Evolutionary conservation across 2,797 vertebrate genomes (phyloP).

Genomic region (Vipera ursinii): DNA sequence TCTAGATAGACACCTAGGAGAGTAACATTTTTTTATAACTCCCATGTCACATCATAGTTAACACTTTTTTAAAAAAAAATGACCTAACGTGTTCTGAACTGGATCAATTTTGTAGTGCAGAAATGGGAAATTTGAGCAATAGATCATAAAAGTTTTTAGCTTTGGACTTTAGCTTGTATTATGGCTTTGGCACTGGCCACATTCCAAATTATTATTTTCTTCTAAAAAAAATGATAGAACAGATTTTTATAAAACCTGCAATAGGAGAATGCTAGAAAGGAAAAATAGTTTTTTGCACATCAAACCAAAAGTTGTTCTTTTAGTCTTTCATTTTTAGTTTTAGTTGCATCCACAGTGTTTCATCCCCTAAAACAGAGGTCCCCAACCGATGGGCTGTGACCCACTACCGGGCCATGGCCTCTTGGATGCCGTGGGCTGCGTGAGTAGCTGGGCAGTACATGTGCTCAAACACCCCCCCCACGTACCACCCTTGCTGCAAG

Average conservation of each 20-base stretch:
- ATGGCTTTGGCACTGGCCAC: neutral
- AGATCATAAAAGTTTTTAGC: neutral
- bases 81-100: neutral
- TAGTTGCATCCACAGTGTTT: neutral
- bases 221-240: neutral
- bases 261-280: neutral
- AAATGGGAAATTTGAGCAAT: neutral
- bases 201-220: neutral
- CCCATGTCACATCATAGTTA: neutral
- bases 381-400: no score
- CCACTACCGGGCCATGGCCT: no score
- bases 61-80: neutral
- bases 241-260: neutral
- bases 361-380: neutral
- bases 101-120: neutral
- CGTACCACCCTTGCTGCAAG: no score
- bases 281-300: neutral
- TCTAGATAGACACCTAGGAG: neutral
- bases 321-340: neutral
- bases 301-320: neutral
- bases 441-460: no score
- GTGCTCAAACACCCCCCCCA: no score
- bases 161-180: neutral
- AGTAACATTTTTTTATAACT: accelerated
- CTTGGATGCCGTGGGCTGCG: no score